Percentiles rank a stretch among this genome's conserved stretches.
These are phyloP conservation scores for Amiota mariae DNA, from an alignment of 2,888 invertebrate genomes.

Conservation along the genomic window DNA sequence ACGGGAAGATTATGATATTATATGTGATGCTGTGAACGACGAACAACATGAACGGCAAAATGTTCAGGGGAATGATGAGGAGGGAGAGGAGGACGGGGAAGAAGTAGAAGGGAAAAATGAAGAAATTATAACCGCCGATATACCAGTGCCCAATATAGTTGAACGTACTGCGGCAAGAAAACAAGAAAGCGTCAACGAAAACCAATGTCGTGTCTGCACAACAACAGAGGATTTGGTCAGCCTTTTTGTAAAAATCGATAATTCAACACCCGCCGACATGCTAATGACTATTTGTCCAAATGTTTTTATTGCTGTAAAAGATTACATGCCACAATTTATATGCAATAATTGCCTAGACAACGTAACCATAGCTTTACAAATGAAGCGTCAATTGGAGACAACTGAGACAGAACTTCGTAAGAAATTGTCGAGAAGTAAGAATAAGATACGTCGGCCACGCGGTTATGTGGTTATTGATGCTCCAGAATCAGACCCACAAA, in stretches of 20 bases:
- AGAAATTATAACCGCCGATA: constrained; percentile 47
- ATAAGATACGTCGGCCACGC: constrained; percentile 68
- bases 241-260: constrained; percentile 65
- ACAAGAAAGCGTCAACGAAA: constrained; percentile 63
- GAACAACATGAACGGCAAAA: background rate
- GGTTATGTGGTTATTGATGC: constrained; percentile 73
- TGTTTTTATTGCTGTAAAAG: constrained; percentile 70
- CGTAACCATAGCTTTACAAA: constrained; percentile 70
- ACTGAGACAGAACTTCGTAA: constrained; percentile 72
- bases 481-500: constrained; percentile 66
- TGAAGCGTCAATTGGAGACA: constrained; percentile 70
- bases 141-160: constrained; percentile 28
- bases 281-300: constrained; percentile 72
- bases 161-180: constrained; percentile 43
- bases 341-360: constrained; percentile 71
- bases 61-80: background rate
- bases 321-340: constrained; percentile 73
- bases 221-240: constrained; percentile 64
- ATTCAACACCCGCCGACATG: constrained; percentile 70
- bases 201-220: constrained; percentile 72
- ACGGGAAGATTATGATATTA: too few species aligned
- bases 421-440: constrained; percentile 71
- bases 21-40: background rate
- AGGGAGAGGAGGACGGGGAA: constrained; percentile 14
- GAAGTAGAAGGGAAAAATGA: constrained; percentile 47